A percentile compares a stretch with the other conserved stretches of the same genome.
Evolutionary conservation across 2,888 invertebrate species (phyloP).

Genomic region (Heteromurus nitidus): DNA sequence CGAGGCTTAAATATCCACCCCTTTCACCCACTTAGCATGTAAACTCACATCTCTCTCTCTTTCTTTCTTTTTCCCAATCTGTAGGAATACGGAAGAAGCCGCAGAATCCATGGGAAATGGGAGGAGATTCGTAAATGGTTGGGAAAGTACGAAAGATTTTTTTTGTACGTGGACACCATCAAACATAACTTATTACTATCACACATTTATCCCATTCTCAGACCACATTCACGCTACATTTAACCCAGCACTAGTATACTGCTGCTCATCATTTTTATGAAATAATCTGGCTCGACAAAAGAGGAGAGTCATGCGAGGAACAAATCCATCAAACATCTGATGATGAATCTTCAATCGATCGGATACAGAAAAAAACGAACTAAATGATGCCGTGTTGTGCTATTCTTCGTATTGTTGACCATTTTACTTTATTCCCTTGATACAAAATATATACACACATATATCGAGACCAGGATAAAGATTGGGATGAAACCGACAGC

Average conservation of each 20-base stretch:
- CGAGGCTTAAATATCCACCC: neutral
- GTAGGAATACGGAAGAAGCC: conserved; percentile 37
- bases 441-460: conserved; percentile 12
- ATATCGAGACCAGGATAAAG: neutral
- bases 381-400: neutral
- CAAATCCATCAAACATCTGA: conserved; percentile 61
- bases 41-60: neutral
- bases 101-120: conserved; percentile 60
- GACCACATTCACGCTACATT: neutral
- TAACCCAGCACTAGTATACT: neutral
- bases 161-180: neutral
- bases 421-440: neutral
- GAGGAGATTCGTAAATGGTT: conserved; percentile 55
- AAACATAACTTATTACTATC: no score
- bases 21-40: conserved; percentile 4
- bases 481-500: conserved; percentile 51
- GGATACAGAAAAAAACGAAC: conserved; percentile 39
- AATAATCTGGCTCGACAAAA: conserved; percentile 19
- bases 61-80: neutral
- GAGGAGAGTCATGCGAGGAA: conserved; percentile 48
- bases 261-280: conserved; percentile 3
- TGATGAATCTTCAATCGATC: conserved; percentile 61
- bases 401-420: conserved; percentile 17
- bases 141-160: conserved; percentile 10
- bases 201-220: neutral